Conservation (phyloP, 2,797 vertebrate genomes). For the Myotis planiceps region DNA sequence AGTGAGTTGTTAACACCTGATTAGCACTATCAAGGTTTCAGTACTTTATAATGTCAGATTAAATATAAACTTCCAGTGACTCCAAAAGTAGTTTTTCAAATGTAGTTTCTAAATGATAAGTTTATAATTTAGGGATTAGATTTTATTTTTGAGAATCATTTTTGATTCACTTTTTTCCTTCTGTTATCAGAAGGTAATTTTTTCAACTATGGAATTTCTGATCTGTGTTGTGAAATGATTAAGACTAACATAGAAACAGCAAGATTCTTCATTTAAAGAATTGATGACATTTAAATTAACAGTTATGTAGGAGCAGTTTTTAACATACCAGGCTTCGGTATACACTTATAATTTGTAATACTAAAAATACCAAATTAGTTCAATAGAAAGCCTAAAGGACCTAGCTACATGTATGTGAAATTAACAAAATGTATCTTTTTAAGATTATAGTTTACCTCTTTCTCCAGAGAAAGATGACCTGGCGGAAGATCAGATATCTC, state of each 20-base stretch:
- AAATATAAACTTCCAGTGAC: not conserved
- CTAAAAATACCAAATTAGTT: not conserved
- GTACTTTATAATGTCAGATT: not conserved
- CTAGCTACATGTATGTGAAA: not conserved
- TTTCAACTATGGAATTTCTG: not conserved
- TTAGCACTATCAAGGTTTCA: not conserved
- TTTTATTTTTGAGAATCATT: slow-evolving; percentile 6
- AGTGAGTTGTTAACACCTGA: not conserved
- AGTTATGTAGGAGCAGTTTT: not conserved
- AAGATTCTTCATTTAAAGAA: slow-evolving; percentile 3
- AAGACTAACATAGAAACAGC: not conserved
- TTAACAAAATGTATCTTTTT: slow-evolving; percentile 21
- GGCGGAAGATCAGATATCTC: not conserved
- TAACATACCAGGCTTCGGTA: not conserved
- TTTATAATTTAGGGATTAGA: not conserved
- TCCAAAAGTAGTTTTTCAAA: slow-evolving; percentile 17
- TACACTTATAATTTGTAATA: not conserved
- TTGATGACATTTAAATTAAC: not conserved
- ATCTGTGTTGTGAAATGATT: slow-evolving; percentile 16
- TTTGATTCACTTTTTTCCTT: slow-evolving; percentile 19
- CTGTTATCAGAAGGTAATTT: slow-evolving; percentile 45
- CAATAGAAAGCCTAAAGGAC: not conserved
- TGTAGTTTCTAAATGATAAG: slow-evolving; percentile 24
- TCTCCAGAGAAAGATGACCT: not conserved
- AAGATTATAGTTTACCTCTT: not conserved